phyloP scores from a whole-genome alignment of 37 sponge, comb jelly and placozoan species.

The Spongilla lacustris region DNA sequence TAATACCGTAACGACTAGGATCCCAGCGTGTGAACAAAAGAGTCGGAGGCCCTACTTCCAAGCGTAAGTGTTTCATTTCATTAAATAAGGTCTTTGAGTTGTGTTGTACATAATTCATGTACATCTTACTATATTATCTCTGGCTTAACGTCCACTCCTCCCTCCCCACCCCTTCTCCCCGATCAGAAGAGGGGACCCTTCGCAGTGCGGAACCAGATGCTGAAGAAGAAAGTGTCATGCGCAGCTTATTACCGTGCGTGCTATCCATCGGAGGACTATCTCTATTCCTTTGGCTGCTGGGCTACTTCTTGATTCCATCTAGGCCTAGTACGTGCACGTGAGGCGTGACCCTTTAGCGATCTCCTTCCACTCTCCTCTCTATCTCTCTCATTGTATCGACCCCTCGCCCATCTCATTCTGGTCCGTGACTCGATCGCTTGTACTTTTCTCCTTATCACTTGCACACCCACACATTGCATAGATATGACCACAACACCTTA shows the following conservation, averaged over 20 bases:
- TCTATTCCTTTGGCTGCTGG: background rate
- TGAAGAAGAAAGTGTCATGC: background rate
- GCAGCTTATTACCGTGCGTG: background rate
- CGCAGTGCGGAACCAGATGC: background rate
- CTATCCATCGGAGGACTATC: background rate
- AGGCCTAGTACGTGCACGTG: background rate
- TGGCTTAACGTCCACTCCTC: too few relatives aligned
- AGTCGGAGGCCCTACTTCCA: background rate
- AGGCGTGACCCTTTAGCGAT: too few relatives aligned
- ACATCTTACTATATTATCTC: background rate
- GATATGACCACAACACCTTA: background rate
- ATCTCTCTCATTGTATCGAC: too few relatives aligned
- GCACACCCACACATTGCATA: background rate
- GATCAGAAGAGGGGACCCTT: background rate
- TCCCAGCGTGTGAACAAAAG: background rate
- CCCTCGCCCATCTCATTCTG: too few relatives aligned
- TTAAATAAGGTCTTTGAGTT: too few relatives aligned
- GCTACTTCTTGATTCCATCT: background rate
- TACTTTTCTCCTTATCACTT: background rate
- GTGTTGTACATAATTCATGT: background rate
- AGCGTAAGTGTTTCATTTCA: background rate
- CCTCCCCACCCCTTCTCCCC: too few relatives aligned
- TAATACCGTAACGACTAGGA: background rate
- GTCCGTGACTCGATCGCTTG: background rate
- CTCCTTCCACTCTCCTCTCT: too few relatives aligned